A percentile compares a stretch with the other conserved stretches of the same genome.
phyloP scores from a whole-genome alignment of 2,113 vertebrate genomes.

The Ameiurus melas region DNA sequence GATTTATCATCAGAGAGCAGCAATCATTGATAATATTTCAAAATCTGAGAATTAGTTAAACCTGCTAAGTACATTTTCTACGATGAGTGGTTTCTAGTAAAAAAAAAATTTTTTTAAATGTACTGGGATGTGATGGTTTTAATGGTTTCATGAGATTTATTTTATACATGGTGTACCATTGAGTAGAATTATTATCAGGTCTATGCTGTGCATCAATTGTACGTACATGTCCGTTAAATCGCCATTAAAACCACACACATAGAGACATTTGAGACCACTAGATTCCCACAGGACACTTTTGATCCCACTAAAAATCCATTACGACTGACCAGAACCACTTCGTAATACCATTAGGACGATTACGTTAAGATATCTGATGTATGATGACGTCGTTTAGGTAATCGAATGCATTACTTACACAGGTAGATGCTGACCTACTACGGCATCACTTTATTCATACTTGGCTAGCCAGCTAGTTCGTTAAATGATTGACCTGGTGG shows the following conservation, averaged over 20 bases:
- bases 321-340: background rate
- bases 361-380: background rate
- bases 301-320: background rate
- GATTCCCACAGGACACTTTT: background rate
- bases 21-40: background rate
- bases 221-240: no score
- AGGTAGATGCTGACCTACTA: background rate
- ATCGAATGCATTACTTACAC: no score
- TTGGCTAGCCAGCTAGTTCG: background rate
- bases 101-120: no score
- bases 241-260: background rate
- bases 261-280: background rate
- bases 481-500: background rate
- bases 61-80: background rate
- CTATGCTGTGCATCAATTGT: background rate
- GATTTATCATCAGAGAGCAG: conserved; percentile 15
- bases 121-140: background rate
- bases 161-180: background rate
- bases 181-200: background rate
- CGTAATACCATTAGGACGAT: background rate
- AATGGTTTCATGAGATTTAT: background rate
- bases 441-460: background rate
- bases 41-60: no score
- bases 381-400: no score
- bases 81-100: background rate